These are phyloP conservation scores for Agelas oroides DNA, from an alignment of 37 sponge, comb jelly and placozoan genomes.

Conservation along the genomic window DNA sequence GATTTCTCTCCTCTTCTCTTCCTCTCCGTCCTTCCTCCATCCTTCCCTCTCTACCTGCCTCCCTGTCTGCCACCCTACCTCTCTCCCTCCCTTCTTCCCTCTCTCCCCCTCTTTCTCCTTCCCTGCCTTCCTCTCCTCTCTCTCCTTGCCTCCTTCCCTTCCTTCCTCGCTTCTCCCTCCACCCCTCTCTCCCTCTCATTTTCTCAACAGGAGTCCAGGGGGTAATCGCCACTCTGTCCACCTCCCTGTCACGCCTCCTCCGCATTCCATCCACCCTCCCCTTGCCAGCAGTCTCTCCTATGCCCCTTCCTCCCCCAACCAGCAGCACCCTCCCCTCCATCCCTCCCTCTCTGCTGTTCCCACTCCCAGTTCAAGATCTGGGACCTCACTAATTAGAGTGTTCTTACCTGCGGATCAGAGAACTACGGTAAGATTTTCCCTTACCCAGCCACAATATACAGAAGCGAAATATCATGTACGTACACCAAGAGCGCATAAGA, in stretches of 20 bases:
- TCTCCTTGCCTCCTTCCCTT: too few relatives aligned
- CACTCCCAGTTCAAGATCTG: neutral
- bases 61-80: too few relatives aligned
- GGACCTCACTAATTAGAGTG: conserved; percentile 39
- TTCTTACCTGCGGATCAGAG: conserved; percentile 54
- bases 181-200: neutral
- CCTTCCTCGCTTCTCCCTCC: too few relatives aligned
- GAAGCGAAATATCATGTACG: neutral
- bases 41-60: too few relatives aligned
- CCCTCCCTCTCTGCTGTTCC: neutral
- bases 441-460: neutral
- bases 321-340: neutral
- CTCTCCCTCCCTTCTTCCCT: too few relatives aligned
- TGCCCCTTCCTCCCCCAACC: conserved; percentile 22
- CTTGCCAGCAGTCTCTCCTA: conserved; percentile 13
- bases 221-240: conserved; percentile 28
- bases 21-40: too few relatives aligned
- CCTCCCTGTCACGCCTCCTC: conserved; percentile 1
- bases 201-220: conserved; percentile 4
- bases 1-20: too few relatives aligned
- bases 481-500: too few relatives aligned
- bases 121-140: too few relatives aligned
- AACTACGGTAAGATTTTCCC: conserved; percentile 53
- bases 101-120: too few relatives aligned
- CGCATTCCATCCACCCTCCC: conserved; percentile 4